Conservation (phyloP, 1,140 invertebrate species). For the Drosophila asahinai region DNA sequence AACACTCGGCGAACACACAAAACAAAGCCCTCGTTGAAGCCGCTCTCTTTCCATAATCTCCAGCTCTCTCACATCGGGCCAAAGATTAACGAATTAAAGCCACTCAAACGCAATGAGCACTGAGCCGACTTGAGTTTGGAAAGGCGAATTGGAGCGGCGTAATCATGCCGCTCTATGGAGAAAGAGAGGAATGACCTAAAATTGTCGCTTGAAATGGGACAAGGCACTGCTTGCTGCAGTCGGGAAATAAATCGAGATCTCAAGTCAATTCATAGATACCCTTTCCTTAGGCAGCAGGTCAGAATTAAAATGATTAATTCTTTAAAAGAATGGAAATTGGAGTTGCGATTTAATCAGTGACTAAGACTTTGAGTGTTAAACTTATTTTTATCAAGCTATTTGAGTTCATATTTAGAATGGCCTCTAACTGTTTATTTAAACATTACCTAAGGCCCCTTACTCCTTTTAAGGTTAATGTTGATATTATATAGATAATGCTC, state of each 20-base stretch:
- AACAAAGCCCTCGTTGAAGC: slow-evolving; percentile 5
- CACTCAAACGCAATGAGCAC: slow-evolving; percentile 54
- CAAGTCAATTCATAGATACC: slow-evolving; percentile 5
- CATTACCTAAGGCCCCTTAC: neutral
- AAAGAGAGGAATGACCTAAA: slow-evolving; percentile 74
- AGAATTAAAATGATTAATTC: too few species aligned
- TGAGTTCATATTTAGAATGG: neutral
- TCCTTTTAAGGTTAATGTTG: neutral
- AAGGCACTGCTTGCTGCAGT: slow-evolving; percentile 35
- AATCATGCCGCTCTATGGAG: slow-evolving; percentile 43
- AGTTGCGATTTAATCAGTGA: too few species aligned
- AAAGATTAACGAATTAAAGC: slow-evolving; percentile 60
- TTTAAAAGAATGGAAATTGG: too few species aligned
- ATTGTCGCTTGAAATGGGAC: slow-evolving; percentile 70
- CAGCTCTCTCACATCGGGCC: slow-evolving; percentile 28
- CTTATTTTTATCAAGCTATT: too few species aligned
- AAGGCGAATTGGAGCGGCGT: slow-evolving; percentile 33
- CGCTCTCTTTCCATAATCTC: slow-evolving; percentile 31
- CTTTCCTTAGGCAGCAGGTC: neutral
- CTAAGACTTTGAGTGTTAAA: too few species aligned
- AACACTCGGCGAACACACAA: neutral
- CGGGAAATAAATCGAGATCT: slow-evolving; percentile 2
- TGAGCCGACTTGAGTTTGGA: slow-evolving; percentile 31
- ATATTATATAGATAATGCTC: neutral
- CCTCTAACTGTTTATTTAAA: neutral